These are phyloP conservation scores for Trissonchulus sp. DNA, from an alignment of 2,888 invertebrate genomes.

Conservation along the genomic window DNA sequence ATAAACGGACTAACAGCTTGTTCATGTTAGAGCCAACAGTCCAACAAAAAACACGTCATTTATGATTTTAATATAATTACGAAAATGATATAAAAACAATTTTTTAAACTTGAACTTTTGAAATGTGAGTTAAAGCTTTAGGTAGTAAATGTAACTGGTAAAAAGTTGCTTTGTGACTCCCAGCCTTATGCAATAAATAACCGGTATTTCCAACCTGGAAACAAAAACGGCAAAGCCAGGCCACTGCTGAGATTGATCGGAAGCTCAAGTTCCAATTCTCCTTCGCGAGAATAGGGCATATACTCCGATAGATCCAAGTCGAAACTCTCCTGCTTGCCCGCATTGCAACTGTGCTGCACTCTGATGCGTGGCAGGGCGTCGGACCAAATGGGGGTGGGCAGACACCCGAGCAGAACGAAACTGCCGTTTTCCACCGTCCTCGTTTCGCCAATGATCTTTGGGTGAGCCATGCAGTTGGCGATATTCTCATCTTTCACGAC, in stretches of 20 bases:
- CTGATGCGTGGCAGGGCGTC: not conserved
- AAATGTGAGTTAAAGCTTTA: too few relatives aligned
- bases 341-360: not conserved
- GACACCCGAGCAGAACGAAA: not conserved
- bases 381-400: not conserved
- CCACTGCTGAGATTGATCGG: not conserved
- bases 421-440: not conserved
- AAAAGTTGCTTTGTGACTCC: too few relatives aligned
- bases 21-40: too few relatives aligned
- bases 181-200: too few relatives aligned
- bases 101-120: too few relatives aligned
- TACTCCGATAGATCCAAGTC: not conserved
- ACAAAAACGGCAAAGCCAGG: not conserved
- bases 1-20: too few relatives aligned
- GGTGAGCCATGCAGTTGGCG: slow-evolving; percentile 1
- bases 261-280: not conserved
- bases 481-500: not conserved
- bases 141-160: too few relatives aligned
- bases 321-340: not conserved
- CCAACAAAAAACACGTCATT: too few relatives aligned
- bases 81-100: too few relatives aligned
- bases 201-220: not conserved
- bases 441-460: not conserved
- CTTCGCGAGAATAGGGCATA: not conserved
- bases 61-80: too few relatives aligned